Percentiles rank a stretch among this genome's conserved stretches.
Conservation (phyloP, 2,888 invertebrate genomes). For the Melinopterus prodromus region DNA sequence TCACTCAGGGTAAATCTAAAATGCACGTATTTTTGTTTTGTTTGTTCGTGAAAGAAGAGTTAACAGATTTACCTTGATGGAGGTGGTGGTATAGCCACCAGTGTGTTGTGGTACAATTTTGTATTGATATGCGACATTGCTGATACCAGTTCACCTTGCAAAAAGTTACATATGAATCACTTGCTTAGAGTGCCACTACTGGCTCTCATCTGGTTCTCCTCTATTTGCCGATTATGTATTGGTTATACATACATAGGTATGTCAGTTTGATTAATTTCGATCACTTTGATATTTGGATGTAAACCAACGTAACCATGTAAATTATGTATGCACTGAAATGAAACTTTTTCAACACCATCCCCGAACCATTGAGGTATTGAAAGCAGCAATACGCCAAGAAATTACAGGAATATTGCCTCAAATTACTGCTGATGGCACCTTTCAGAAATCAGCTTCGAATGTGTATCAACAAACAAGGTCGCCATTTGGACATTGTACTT, state of each 20-base stretch:
- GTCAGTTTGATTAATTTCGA: not conserved
- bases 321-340: too few species aligned
- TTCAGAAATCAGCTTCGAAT: too few species aligned
- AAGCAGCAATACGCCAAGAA: too few species aligned
- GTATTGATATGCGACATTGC: not conserved
- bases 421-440: too few species aligned
- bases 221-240: not conserved
- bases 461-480: too few species aligned
- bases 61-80: slow-evolving; percentile 54
- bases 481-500: too few species aligned
- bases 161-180: not conserved
- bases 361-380: too few species aligned
- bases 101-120: slow-evolving; percentile 60
- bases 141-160: not conserved
- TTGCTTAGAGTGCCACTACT: not conserved
- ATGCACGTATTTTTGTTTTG: not conserved
- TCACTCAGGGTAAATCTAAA: slow-evolving; percentile 71
- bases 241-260: not conserved
- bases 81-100: slow-evolving; percentile 64
- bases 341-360: too few species aligned
- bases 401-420: too few species aligned
- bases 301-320: too few species aligned
- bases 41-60: not conserved
- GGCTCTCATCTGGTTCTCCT: not conserved
- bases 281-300: not conserved